Conservation (phyloP, 1,140 invertebrate species). For the Nasonia longicornis region DNA sequence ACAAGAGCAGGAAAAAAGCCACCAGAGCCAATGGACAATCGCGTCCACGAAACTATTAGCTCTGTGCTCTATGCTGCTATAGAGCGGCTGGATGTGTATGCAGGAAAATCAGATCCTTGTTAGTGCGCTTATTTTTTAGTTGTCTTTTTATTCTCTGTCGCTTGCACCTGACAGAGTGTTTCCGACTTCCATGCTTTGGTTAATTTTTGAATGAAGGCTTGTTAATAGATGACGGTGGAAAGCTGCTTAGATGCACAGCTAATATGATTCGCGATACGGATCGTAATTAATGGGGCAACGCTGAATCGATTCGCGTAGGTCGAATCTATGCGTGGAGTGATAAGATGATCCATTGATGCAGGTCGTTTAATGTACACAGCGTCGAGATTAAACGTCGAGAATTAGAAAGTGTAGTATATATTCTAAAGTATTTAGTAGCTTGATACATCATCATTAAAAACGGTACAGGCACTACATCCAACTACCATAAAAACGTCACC, state of each 20-base stretch:
- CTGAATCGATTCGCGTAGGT: no score
- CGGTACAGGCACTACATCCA: no score
- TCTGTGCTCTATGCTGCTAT: not conserved
- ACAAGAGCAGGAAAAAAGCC: conserved; percentile 5
- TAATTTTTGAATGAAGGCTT: not conserved
- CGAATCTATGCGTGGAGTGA: no score
- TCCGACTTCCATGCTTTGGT: not conserved
- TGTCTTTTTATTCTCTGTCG: not conserved
- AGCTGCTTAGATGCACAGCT: not conserved
- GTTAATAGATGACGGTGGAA: not conserved
- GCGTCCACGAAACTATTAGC: conserved; percentile 1
- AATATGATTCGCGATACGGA: not conserved
- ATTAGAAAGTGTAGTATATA: no score
- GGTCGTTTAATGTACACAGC: no score
- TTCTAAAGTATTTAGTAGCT: no score
- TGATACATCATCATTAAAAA: no score
- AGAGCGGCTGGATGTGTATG: not conserved
- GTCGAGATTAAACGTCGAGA: no score
- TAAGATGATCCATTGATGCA: no score
- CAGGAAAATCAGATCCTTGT: not conserved
- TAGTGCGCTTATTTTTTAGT: not conserved
- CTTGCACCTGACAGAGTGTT: not conserved
- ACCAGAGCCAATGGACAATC: conserved; percentile 4
- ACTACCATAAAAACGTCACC: not conserved
- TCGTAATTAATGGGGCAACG: not conserved